These are phyloP conservation scores for Saccopteryx bilineata DNA, from an alignment of 2,113 vertebrate species.

Conservation along the genomic window DNA sequence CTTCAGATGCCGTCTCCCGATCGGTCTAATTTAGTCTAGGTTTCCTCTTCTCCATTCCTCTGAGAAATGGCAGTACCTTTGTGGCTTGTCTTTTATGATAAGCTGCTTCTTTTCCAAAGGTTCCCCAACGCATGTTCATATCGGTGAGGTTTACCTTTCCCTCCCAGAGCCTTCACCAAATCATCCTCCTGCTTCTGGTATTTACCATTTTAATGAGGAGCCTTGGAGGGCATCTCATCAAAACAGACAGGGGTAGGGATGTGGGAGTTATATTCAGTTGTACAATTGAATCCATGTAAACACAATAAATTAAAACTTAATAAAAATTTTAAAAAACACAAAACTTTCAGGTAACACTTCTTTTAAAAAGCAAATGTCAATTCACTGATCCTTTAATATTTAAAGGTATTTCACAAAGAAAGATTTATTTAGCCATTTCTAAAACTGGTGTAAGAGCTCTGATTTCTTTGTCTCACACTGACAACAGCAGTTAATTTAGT, in stretches of 20 bases:
- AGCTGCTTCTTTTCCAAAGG: neutral
- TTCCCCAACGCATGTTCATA: neutral
- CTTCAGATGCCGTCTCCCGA: neutral
- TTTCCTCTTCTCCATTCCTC: neutral
- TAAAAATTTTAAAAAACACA: too few relatives aligned
- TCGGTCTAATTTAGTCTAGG: neutral
- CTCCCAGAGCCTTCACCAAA: neutral
- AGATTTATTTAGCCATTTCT: neutral
- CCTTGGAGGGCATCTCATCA: neutral
- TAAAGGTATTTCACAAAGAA: neutral
- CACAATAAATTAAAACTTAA: too few relatives aligned
- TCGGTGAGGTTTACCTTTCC: conserved; percentile 30
- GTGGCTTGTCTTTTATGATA: neutral
- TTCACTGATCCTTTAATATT: neutral
- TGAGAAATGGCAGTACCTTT: neutral
- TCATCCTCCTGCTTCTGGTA: neutral
- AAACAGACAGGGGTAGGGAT: neutral
- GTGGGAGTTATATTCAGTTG: too few relatives aligned
- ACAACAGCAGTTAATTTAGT: neutral
- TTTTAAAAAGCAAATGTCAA: neutral
- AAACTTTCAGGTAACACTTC: neutral
- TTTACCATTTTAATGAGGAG: conserved; percentile 30
- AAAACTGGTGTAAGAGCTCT: neutral
- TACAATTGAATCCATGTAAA: too few relatives aligned
- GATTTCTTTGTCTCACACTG: neutral